phyloP scores from a whole-genome alignment of 2,113 vertebrate genomes.

The Cochlearius cochlearius region DNA sequence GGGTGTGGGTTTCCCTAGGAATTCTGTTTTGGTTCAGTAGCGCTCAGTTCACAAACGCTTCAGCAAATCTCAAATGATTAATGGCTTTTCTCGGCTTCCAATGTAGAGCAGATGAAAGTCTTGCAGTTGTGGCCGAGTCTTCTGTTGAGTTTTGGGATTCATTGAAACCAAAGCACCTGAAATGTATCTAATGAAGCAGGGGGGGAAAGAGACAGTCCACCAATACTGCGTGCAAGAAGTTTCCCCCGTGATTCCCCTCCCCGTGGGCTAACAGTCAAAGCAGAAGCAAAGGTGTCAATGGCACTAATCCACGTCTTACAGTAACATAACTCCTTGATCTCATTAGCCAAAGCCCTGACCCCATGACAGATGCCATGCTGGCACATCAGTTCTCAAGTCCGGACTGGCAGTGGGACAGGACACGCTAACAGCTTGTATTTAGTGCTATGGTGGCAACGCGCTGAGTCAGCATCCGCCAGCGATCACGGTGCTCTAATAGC shows the following conservation, averaged over 20 bases:
- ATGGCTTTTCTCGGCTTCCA: neutral
- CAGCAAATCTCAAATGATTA: neutral
- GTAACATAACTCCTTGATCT: neutral
- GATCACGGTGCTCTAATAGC: neutral
- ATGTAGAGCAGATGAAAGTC: neutral
- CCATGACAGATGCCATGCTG: neutral
- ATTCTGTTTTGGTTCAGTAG: neutral
- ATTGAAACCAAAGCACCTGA: neutral
- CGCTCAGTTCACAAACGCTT: neutral
- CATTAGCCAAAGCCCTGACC: neutral
- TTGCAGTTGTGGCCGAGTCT: neutral
- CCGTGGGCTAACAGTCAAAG: neutral
- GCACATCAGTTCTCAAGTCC: neutral
- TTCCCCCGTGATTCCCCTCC: neutral
- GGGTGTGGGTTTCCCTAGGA: neutral
- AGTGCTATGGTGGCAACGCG: neutral
- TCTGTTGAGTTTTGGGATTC: neutral
- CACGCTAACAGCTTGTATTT: neutral
- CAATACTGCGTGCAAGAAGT: fast-evolving
- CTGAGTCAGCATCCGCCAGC: neutral
- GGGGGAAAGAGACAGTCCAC: neutral
- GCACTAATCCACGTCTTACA: neutral
- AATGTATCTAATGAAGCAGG: neutral
- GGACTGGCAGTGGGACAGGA: neutral
- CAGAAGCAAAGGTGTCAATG: neutral